Conservation (phyloP, 2,888 invertebrate genomes). For the Biston stratarius region DNA sequence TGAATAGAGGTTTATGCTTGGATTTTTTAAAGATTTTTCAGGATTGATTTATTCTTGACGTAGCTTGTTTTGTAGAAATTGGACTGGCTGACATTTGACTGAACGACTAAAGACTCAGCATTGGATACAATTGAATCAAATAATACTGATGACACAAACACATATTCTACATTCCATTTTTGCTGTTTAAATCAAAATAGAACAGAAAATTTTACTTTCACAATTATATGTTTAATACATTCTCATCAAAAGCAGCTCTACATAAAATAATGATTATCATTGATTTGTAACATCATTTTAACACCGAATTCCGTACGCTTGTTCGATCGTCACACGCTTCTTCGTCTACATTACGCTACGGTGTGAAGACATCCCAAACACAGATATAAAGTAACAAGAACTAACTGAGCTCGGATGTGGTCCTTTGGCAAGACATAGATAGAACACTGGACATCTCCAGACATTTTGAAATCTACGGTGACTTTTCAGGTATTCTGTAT, state of each 20-base stretch:
- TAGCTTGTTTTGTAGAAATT: slow-evolving; percentile 10
- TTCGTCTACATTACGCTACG: slow-evolving; percentile 57
- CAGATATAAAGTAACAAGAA: slow-evolving; percentile 55
- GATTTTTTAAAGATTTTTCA: not conserved
- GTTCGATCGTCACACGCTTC: slow-evolving; percentile 2
- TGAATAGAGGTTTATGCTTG: not conserved
- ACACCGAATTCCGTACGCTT: not conserved
- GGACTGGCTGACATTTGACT: not conserved
- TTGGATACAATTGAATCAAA: not conserved
- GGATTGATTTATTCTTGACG: not conserved
- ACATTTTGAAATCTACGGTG: slow-evolving; percentile 55
- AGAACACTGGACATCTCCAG: slow-evolving; percentile 55
- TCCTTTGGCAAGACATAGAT: slow-evolving; percentile 84
- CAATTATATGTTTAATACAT: no score
- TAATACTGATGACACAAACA: not conserved
- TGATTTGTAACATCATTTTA: slow-evolving; percentile 7
- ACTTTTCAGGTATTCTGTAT: slow-evolving; percentile 66
- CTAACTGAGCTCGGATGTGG: slow-evolving; percentile 84
- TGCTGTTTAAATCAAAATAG: not conserved
- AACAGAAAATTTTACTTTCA: not conserved
- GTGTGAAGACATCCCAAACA: slow-evolving; percentile 54
- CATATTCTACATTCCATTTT: not conserved
- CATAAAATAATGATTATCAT: not conserved
- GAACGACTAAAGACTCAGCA: slow-evolving; percentile 1
- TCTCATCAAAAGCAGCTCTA: not conserved